Base-by-base conservation (phyloP, 2,797 vertebrate genomes). In the Aratinga solstitialis region DNA sequence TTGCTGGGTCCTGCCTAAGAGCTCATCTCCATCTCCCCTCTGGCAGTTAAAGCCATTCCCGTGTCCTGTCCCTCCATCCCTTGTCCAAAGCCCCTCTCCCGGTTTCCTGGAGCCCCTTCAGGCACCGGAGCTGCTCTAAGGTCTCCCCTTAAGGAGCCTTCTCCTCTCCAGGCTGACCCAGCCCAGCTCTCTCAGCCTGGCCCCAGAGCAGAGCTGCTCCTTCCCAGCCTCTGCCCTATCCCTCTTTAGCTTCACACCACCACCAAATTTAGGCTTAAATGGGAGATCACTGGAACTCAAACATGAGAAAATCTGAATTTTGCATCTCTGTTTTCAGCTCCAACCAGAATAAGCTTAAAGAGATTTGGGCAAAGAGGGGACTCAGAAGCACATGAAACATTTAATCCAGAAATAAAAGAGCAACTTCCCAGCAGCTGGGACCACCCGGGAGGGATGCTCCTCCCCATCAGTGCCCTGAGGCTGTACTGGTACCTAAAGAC, bases 391-490 rank as follows among this genome's bases (percentile, higher is more conserved):
- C 15, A 27, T 50, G 50, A 24, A 36, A 24, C 24, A 36, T 26
- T 59, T 36, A 36, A 59, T 36, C 75, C 75, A 72, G 58, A n/a
- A 71, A 59, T 24, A 21, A 72, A 54, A 32, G 6, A 72, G 30
- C 13, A 38, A 20, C 36, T 40, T 32, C 65, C 48, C 50, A 34
- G 61, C 50, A 74, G 40, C 63, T 62, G 29, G 27, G 18, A 40
- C 29, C 5, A 27, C 65, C 76, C 2, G 42, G 4, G 14, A 1
- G 30, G 3, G 48, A 73, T 7, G 24, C 50, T 29, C 61, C 48
- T 40, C 63, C 19, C 17, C 20, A 1, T 2, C 63, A 20, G 12
- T 1, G 51, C 54, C 61, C 45, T 0, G 0, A 45, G 38, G 51
- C 43, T 12, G 0, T 2, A 8, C 3, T 22, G 13, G 4, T 7